Conservation (phyloP, 1,140 invertebrate genomes). For the Aphelenchoides fujianensis region DNA sequence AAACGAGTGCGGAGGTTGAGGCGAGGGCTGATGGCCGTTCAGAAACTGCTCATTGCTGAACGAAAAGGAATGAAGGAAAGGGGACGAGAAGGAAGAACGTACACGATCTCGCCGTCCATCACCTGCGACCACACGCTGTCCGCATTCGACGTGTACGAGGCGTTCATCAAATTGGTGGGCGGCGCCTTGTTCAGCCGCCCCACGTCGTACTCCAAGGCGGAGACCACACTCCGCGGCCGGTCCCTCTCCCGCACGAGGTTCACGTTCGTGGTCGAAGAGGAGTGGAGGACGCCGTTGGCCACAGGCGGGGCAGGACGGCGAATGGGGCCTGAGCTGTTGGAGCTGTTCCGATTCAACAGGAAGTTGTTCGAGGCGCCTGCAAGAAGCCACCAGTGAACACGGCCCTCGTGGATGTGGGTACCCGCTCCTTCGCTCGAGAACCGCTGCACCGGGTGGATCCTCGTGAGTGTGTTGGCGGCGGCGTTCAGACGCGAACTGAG, state of each 20-base stretch:
- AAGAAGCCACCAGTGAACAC: constrained; percentile 7
- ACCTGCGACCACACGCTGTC: constrained; percentile 40
- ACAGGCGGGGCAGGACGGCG: constrained; percentile 9
- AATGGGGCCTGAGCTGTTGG: background rate
- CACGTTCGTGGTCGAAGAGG: constrained; percentile 10
- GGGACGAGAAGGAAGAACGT: constrained; percentile 26
- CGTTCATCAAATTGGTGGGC: constrained; percentile 32
- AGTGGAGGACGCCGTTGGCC: too few relatives aligned
- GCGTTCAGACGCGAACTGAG: constrained; percentile 29
- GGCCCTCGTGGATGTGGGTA: constrained; percentile 7
- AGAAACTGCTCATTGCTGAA: constrained; percentile 19
- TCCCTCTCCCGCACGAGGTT: constrained; percentile 14
- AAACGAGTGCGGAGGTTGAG: background rate
- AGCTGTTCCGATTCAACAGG: constrained; percentile 14
- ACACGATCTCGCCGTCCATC: constrained; percentile 50
- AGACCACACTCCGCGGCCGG: constrained; percentile 45
- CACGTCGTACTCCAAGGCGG: constrained; percentile 36
- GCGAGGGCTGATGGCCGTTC: too few relatives aligned
- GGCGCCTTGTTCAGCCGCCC: background rate
- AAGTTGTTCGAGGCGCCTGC: constrained; percentile 8
- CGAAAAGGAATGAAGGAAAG: background rate
- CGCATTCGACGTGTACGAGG: constrained; percentile 35
- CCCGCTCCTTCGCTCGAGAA: constrained; percentile 48
- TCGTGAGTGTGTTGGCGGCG: constrained; percentile 17
- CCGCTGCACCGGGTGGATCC: constrained; percentile 47